Base-by-base conservation (phyloP, 2,113 vertebrate genomes). In the Larimichthys polyactis region DNA sequence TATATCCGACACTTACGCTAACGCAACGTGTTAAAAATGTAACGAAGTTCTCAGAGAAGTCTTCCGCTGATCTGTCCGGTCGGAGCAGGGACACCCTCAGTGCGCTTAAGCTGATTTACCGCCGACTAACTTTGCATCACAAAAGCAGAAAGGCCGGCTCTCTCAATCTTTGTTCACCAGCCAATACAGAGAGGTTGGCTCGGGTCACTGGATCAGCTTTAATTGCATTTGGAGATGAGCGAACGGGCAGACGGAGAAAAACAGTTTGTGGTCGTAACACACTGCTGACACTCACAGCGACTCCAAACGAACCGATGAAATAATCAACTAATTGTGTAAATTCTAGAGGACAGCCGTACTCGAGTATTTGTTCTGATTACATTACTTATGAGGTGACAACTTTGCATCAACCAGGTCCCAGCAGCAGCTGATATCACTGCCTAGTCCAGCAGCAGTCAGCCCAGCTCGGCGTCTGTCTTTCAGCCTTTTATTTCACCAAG, bases 71-170 rank as follows among this genome's bases (percentile, higher is more conserved):
- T 77, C 76, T 89, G 46, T n/a, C 51, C 36, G 19, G 58, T 16
- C 63, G 46, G 68, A 73, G 19, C 27, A 63, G 58, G 71, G 43
- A 24, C 63, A 80, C 86, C 86, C 80, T 90, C 83, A 65, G 52
- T 74, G 27, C 8, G 5, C 75, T 57, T 83, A 88, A 89, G 75
- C 74, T 89, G 66, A 80, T 87, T 89, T 60, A 63, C 74, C 90
- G 70, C 64, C 55, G 59, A 80, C 72, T 43, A 65, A 27, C 67
- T 81, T 81, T 89, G 83, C 89, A 91, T 93, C 74, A 86, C 83
- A 93, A 92, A 89, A 84, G 84, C 65, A 52, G 59, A 75, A 75
- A 48, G 87, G 83, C 48, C 73, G 62, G 63, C 48, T 65, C 44
- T 43, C 62, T 73, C 75, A 17, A 8, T 72, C 85, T 84, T 71